Evolutionary conservation across 2,113 vertebrate genomes (phyloP).

Genomic region (Tyto alba): DNA sequence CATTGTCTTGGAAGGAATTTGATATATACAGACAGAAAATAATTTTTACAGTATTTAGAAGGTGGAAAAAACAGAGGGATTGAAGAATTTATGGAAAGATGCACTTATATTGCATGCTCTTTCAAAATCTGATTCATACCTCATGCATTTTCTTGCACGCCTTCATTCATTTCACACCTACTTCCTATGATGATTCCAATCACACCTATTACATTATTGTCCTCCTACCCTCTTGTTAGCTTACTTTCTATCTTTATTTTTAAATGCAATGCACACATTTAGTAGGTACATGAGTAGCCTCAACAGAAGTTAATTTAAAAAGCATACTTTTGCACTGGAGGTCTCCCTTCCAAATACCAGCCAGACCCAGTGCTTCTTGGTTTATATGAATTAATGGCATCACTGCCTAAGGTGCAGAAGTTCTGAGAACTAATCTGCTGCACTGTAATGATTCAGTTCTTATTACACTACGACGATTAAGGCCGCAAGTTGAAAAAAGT

Average conservation of each 20-base stretch:
- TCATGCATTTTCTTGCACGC: neutral
- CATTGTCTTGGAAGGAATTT: neutral
- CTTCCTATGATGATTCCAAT: neutral
- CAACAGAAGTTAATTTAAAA: neutral
- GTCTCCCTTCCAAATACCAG: neutral
- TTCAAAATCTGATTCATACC: neutral
- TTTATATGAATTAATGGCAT: neutral
- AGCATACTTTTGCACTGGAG: neutral
- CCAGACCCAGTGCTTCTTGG: neutral
- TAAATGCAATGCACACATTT: neutral
- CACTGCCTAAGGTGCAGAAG: neutral
- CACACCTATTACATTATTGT: neutral
- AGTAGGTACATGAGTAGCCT: neutral
- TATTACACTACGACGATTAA: neutral
- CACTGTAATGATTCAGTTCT: neutral
- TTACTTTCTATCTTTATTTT: neutral
- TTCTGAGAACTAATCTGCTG: slow-evolving; percentile 16
- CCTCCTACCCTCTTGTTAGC: neutral
- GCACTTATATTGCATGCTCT: neutral
- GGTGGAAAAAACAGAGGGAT: neutral
- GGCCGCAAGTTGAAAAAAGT: neutral
- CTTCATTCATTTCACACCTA: neutral
- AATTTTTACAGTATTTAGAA: neutral
- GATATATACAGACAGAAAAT: neutral
- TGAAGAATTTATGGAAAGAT: neutral